A percentile compares a stretch with the other conserved stretches of the same genome.
Conservation (phyloP, 2,797 vertebrate genomes). For the Erpetoichthys calabaricus region DNA sequence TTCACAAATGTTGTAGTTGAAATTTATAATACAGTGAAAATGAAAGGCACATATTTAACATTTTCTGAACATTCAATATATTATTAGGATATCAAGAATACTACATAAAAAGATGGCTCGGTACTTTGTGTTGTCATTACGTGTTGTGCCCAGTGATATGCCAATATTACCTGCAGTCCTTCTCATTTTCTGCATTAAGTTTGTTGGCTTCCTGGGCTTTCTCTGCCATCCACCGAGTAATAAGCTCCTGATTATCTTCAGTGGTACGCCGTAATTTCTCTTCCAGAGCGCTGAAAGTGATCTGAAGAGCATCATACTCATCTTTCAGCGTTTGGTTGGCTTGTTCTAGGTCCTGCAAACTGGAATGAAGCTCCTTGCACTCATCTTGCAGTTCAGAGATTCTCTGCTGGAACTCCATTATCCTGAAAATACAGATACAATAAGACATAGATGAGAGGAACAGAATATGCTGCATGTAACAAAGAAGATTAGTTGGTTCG, state of each 20-base stretch:
- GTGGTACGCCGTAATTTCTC: constrained; percentile 84
- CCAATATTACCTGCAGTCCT: constrained; percentile 66
- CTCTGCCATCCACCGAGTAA: constrained; percentile 94
- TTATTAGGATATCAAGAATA: too few relatives aligned
- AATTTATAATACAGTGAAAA: too few relatives aligned
- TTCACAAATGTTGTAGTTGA: too few relatives aligned
- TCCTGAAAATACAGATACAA: constrained; percentile 43
- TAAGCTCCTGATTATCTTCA: constrained; percentile 91
- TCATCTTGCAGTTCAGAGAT: constrained; percentile 68
- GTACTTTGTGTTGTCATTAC: too few relatives aligned
- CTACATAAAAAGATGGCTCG: too few relatives aligned
- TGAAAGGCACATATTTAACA: too few relatives aligned
- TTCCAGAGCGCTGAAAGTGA: constrained; percentile 88
- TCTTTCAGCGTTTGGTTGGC: constrained; percentile 93
- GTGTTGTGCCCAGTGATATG: too few relatives aligned
- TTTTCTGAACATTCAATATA: too few relatives aligned
- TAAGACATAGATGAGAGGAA: background rate
- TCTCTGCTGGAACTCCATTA: constrained; percentile 72
- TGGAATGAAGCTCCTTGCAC: constrained; percentile 65
- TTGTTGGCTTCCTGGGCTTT: constrained; percentile 90
- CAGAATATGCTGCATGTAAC: background rate
- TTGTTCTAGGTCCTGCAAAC: constrained; percentile 76
- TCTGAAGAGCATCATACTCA: constrained; percentile 91
- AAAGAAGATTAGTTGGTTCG: too few relatives aligned
- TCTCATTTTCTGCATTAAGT: constrained; percentile 91